These are phyloP conservation scores for Drosophila anomelani DNA, from an alignment of 2,888 invertebrate species.

Conservation along the genomic window DNA sequence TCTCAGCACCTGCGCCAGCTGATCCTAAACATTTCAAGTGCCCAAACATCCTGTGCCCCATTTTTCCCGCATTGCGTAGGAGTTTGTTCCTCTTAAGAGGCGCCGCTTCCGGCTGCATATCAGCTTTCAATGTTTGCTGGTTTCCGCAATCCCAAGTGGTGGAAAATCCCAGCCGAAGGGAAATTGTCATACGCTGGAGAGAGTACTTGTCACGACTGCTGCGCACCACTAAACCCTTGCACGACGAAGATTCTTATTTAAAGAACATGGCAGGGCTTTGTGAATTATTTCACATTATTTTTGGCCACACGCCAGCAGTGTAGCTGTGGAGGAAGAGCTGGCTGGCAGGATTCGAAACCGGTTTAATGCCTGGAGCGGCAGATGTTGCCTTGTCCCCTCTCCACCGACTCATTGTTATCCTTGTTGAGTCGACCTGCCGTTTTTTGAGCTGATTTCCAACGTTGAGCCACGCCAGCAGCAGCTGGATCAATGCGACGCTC, in stretches of 20 bases:
- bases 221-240: not conserved
- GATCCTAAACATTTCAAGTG: not conserved
- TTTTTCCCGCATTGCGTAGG: not conserved
- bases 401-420: slow-evolving; percentile 11
- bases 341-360: slow-evolving; percentile 30
- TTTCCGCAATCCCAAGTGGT: slow-evolving; percentile 5
- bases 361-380: slow-evolving; percentile 23
- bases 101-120: slow-evolving; percentile 18
- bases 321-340: not conserved
- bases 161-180: not conserved
- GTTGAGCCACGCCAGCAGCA: not conserved
- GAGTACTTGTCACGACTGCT: not conserved
- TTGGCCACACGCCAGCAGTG: slow-evolving; percentile 47
- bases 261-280: slow-evolving; percentile 3
- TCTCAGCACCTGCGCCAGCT: slow-evolving; percentile 22
- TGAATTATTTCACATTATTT: slow-evolving; percentile 25
- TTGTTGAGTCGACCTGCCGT: slow-evolving; percentile 19
- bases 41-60: slow-evolving; percentile 22
- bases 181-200: not conserved
- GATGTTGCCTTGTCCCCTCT: slow-evolving; percentile 17
- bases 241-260: not conserved
- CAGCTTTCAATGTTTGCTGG: not conserved
- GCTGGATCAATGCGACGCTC: slow-evolving; percentile 13
- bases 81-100: slow-evolving; percentile 13
- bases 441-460: slow-evolving; percentile 12